These are phyloP conservation scores for Columbina picui DNA, from an alignment of 2,113 vertebrate species.

Conservation along the genomic window DNA sequence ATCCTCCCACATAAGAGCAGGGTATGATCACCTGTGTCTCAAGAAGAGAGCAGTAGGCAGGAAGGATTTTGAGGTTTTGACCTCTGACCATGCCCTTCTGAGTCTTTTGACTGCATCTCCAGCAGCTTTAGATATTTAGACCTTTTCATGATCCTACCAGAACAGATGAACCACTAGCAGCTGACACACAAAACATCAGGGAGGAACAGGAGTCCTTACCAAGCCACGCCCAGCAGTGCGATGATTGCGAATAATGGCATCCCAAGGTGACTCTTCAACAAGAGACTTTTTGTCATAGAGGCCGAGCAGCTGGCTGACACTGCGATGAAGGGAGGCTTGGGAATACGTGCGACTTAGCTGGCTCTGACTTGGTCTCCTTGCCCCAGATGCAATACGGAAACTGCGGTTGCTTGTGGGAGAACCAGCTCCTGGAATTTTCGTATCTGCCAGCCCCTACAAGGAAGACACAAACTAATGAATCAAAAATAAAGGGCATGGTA, in stretches of 20 bases:
- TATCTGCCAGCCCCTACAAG: conserved; percentile 85
- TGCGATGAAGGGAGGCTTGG: conserved; percentile 84
- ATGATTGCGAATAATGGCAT: conserved; percentile 82
- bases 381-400: conserved; percentile 67
- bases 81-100: neutral
- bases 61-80: neutral
- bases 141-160: neutral
- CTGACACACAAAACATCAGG: accelerated
- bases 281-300: conserved; percentile 85
- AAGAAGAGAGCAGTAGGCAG: neutral
- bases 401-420: conserved; percentile 75
- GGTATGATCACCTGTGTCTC: neutral
- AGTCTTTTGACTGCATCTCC: neutral
- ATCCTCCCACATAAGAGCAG: neutral
- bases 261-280: conserved; percentile 83
- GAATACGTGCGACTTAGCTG: conserved; percentile 79
- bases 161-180: neutral
- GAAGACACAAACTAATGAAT: neutral
- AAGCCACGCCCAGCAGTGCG: conserved; percentile 73
- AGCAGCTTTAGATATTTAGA: neutral
- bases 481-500: neutral
- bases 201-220: conserved; percentile 77
- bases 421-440: conserved; percentile 77
- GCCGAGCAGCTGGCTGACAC: conserved; percentile 88
- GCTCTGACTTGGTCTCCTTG: conserved; percentile 79